Conservation (phyloP, 2,797 vertebrate genomes). For the Spinus olivaceus region DNA sequence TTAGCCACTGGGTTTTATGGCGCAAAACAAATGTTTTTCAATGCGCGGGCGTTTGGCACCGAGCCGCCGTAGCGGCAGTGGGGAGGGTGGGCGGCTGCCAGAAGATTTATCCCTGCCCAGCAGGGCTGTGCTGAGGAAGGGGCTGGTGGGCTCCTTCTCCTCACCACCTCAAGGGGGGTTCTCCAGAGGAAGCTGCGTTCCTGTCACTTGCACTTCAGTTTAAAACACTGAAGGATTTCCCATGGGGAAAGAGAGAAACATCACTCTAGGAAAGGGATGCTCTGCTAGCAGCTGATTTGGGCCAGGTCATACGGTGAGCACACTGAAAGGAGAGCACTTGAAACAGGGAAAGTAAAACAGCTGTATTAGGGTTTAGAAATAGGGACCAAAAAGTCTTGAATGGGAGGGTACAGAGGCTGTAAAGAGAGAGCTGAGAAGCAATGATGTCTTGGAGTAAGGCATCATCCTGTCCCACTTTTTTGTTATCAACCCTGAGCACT, state of each 20-base stretch:
- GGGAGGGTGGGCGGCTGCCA: neutral
- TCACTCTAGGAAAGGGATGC: too few relatives aligned
- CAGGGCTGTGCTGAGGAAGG: rapidly evolving
- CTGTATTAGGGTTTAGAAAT: neutral
- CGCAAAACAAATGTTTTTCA: slow-evolving; percentile 60
- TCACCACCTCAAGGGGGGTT: neutral
- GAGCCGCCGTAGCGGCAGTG: neutral
- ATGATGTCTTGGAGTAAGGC: neutral
- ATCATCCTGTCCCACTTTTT: neutral
- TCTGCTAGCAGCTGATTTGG: neutral
- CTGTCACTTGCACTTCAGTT: neutral
- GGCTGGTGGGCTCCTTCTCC: neutral
- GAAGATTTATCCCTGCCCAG: neutral
- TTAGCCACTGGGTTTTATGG: slow-evolving; percentile 64
- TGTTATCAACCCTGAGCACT: neutral
- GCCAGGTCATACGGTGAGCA: rapidly evolving
- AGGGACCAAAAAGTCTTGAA: neutral
- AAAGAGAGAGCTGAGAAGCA: neutral
- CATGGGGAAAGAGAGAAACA: rapidly evolving
- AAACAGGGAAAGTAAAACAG: neutral
- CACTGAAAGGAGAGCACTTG: neutral
- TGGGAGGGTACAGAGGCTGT: neutral
- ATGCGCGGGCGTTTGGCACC: neutral
- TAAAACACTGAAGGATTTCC: neutral
- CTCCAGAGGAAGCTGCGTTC: neutral